A percentile compares a stretch with the other conserved stretches of the same genome.
phyloP scores from a whole-genome alignment of 2,113 vertebrate genomes.

The Cariama cristata region DNA sequence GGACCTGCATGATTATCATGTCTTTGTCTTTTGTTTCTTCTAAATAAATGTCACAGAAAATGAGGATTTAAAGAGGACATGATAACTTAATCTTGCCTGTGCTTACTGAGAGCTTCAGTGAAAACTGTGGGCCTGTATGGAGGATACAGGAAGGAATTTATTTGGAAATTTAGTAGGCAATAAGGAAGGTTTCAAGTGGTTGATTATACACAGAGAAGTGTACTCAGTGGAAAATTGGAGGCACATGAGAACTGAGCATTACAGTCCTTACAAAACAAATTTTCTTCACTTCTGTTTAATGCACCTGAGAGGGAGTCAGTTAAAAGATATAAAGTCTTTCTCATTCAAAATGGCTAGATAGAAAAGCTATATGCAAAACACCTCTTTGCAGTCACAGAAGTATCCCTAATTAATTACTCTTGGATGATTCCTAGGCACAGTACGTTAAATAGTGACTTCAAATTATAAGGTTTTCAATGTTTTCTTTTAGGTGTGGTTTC shows the following conservation, averaged over 20 bases:
- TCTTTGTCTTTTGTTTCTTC: background rate
- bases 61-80: background rate
- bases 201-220: background rate
- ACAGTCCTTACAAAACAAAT: too few relatives aligned
- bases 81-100: background rate
- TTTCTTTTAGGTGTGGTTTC: slow-evolving; percentile 91
- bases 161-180: background rate
- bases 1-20: fast-evolving
- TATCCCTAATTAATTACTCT: background rate
- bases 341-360: too few relatives aligned
- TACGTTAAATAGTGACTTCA: background rate
- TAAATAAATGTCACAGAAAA: background rate
- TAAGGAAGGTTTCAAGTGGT: background rate
- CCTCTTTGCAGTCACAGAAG: background rate
- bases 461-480: fast-evolving
- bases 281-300: too few relatives aligned
- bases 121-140: fast-evolving
- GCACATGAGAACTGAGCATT: fast-evolving
- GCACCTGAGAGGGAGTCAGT: background rate
- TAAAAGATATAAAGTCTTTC: background rate
- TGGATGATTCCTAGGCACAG: background rate
- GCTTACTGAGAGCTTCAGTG: background rate
- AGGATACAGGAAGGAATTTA: background rate
- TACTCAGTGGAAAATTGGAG: background rate
- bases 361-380: background rate